Conservation (phyloP, 2,888 invertebrate species). For the Caenorhabditis parvicauda region DNA sequence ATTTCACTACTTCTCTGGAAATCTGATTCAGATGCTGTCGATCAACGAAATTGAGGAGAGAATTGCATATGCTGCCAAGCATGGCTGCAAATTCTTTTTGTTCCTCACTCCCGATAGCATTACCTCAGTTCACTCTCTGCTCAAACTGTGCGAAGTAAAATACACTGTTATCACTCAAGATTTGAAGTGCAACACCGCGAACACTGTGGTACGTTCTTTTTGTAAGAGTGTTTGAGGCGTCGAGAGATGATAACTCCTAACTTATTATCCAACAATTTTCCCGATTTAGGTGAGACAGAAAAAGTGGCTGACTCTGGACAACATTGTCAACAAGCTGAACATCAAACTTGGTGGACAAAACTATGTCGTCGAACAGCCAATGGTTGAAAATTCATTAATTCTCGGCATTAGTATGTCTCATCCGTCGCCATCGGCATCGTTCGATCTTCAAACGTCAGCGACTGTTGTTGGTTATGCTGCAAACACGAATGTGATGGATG, state of each 20-base stretch:
- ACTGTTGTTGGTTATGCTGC: slow-evolving; percentile 20
- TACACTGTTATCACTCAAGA: slow-evolving; percentile 43
- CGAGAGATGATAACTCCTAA: slow-evolving; percentile 14
- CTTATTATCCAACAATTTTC: slow-evolving; percentile 7
- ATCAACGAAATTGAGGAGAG: slow-evolving; percentile 2
- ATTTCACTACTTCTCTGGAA: no score
- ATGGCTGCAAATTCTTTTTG: slow-evolving; percentile 14
- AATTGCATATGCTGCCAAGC: slow-evolving; percentile 2
- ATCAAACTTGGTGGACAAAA: slow-evolving; percentile 53
- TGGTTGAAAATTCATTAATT: background rate
- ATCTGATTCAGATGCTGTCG: no score
- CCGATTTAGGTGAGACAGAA: slow-evolving; percentile 11
- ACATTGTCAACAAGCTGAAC: slow-evolving; percentile 48
- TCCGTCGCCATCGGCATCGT: slow-evolving; percentile 7
- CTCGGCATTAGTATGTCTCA: background rate
- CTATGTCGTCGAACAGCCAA: slow-evolving; percentile 20
- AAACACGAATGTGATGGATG: slow-evolving; percentile 29
- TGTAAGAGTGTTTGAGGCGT: background rate
- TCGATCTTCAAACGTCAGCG: slow-evolving; percentile 27
- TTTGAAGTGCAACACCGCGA: slow-evolving; percentile 27
- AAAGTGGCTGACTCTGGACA: slow-evolving; percentile 39
- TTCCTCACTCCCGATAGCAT: slow-evolving; percentile 18
- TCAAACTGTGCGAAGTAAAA: slow-evolving; percentile 23
- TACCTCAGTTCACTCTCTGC: slow-evolving; percentile 2
- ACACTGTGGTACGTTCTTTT: no score